Base-by-base conservation (phyloP, 2,888 invertebrate genomes). In the Danaus chrysippus region DNA sequence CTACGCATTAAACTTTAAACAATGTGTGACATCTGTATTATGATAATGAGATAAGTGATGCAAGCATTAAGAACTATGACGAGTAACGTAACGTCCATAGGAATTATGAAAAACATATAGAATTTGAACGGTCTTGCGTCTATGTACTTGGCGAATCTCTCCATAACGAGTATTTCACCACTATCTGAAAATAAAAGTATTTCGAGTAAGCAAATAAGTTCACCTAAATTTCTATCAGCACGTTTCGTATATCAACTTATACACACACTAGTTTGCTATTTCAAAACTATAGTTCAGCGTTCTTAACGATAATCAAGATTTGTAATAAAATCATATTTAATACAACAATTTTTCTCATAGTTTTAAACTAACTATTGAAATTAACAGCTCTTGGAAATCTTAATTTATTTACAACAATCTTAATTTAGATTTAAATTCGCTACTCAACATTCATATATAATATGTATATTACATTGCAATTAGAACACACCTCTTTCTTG, bases 21-120 rank as follows among this genome's bases (percentile, higher is more conserved):
- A 34, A 46, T 15, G 13, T 61, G 61, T 9, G 61, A 54, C 42
- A 65, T 53, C 55, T 69, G 69, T 56, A 68, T 44, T 12, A 63
- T 43, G 6, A 69, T 63, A 58, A 68, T 65, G 1, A 68, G 43
- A 42, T 66, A 69, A 12, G 66, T 66, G 8, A 66, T 54, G 44
- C 46, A 59, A 8, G 68, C 46, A 56, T 62, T 61, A 3, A 62
- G 15, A 3, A 63, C 42, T 1, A 56, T 58, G n/a, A 64, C 43
- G 9, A 62, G 61, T 3, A 69, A 56, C 10, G 49, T 42, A 1
- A 56, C 56, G 34, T 69, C 64, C 15, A 68, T 42, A 0, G 69
- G 64, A 10, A 69, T 61, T 2, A 68, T 46, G 11, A 44, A 49
- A n/a, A 63, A 57, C 15, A 66, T 58, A 34, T 52, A 23, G 17